A percentile compares a stretch with the other conserved stretches of the same genome.
Evolutionary conservation across 2,113 vertebrate genomes (phyloP).

Genomic region (Cinclus mexicanus): DNA sequence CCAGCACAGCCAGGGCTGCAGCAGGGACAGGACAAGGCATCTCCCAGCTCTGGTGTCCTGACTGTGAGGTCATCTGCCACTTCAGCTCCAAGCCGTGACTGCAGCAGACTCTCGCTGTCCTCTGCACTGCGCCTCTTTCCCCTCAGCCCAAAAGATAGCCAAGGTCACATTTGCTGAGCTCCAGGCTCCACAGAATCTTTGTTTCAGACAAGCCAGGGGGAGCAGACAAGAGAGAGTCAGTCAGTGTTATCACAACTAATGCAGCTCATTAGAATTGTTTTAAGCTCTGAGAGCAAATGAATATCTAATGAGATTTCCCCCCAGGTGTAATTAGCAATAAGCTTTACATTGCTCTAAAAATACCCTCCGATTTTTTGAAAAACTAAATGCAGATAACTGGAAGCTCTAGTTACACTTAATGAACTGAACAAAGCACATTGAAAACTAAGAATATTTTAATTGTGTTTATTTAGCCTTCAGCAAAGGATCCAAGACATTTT

Average conservation of each 20-base stretch:
- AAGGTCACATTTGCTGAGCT: conserved; percentile 37
- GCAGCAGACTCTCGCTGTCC: background rate
- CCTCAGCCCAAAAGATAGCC: background rate
- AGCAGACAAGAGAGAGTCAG: conserved; percentile 45
- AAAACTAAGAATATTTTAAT: conserved; percentile 74
- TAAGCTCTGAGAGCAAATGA: conserved; percentile 73
- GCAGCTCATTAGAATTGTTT: conserved; percentile 72
- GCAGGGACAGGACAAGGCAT: background rate
- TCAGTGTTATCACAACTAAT: conserved; percentile 68
- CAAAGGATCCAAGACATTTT: conserved; percentile 66
- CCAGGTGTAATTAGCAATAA: conserved; percentile 75
- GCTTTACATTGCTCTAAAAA: conserved; percentile 71
- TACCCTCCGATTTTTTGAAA: conserved; percentile 57
- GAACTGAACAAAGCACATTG: conserved; percentile 70
- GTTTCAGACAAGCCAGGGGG: conserved; percentile 37
- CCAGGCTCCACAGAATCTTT: background rate
- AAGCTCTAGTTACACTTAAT: conserved; percentile 71
- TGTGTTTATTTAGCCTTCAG: conserved; percentile 75
- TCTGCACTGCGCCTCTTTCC: background rate
- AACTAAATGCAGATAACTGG: conserved; percentile 62
- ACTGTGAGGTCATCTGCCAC: background rate
- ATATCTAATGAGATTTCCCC: conserved; percentile 74
- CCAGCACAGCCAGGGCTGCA: background rate
- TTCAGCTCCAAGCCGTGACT: background rate
- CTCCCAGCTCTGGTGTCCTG: accelerated